Evolutionary conservation across 2,888 invertebrate species (phyloP).

Genomic region (Antheraea assamensis): DNA sequence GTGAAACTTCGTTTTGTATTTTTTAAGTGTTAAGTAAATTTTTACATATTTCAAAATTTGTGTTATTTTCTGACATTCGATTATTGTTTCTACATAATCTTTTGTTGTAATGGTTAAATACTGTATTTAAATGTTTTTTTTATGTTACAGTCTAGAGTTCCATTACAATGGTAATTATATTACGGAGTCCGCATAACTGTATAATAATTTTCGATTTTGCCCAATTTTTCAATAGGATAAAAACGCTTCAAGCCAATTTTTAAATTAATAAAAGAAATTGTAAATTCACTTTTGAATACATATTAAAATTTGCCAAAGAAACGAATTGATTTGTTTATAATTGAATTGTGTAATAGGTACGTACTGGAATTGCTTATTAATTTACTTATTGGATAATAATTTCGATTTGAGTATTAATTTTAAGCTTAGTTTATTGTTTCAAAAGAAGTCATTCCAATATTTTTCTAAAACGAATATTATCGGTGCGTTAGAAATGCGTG

Average conservation of each 20-base stretch:
- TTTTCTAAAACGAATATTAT: constrained; percentile 68
- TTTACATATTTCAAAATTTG: not conserved
- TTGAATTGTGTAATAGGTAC: constrained; percentile 48
- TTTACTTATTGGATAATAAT: constrained; percentile 43
- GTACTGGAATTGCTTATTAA: constrained; percentile 55
- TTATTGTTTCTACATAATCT: not conserved
- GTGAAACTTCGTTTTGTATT: no score
- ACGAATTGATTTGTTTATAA: constrained; percentile 66
- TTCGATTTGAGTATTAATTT: constrained; percentile 49
- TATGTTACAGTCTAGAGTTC: not conserved
- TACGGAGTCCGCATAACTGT: constrained; percentile 48
- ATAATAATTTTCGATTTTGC: constrained; percentile 69
- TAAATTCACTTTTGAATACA: constrained; percentile 81
- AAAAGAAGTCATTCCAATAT: constrained; percentile 73
- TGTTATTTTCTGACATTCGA: not conserved
- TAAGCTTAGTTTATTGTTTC: constrained; percentile 47
- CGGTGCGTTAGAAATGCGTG: constrained; percentile 63
- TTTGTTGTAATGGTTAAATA: not conserved
- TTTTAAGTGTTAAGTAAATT: no score
- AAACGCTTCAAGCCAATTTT: constrained; percentile 69
- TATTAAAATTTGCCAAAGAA: constrained; percentile 79
- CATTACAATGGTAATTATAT: constrained; percentile 28
- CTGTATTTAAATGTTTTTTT: not conserved
- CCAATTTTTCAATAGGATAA: constrained; percentile 72
- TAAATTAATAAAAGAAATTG: constrained; percentile 59